These are phyloP conservation scores for Xenops minutus DNA, from an alignment of 2,797 vertebrate genomes.

Conservation along the genomic window DNA sequence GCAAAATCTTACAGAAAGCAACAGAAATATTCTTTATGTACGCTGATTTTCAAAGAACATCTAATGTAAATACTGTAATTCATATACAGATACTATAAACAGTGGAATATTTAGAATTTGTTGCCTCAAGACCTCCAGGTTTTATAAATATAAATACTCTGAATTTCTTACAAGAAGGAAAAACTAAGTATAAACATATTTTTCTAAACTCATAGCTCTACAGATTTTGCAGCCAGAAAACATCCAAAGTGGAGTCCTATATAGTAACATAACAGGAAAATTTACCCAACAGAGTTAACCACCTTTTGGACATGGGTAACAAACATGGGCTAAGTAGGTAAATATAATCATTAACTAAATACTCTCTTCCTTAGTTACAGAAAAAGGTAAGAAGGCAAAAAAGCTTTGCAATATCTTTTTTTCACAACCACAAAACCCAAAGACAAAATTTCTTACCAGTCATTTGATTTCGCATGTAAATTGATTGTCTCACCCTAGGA, in stretches of 20 bases:
- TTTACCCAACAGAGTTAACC: background rate
- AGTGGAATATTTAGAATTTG: background rate
- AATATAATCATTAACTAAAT: background rate
- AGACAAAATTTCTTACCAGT: constrained; percentile 62
- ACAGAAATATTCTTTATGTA: background rate
- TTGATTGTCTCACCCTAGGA: constrained; percentile 42
- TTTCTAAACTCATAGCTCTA: background rate
- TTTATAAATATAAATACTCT: background rate
- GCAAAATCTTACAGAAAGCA: background rate
- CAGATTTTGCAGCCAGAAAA: background rate
- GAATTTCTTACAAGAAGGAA: background rate
- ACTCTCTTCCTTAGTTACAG: background rate
- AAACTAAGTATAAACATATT: background rate
- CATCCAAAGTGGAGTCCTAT: background rate
- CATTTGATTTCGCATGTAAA: constrained; percentile 50
- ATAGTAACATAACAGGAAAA: background rate
- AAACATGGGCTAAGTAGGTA: background rate
- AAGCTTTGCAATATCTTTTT: background rate
- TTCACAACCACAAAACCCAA: background rate
- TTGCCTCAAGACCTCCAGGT: background rate
- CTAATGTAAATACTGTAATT: background rate
- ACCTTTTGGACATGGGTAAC: background rate
- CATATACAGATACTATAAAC: background rate
- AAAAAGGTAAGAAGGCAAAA: background rate
- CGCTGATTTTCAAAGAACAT: background rate